Base-by-base conservation (phyloP, 2,113 vertebrate species). In the Elaphurus davidianus region DNA sequence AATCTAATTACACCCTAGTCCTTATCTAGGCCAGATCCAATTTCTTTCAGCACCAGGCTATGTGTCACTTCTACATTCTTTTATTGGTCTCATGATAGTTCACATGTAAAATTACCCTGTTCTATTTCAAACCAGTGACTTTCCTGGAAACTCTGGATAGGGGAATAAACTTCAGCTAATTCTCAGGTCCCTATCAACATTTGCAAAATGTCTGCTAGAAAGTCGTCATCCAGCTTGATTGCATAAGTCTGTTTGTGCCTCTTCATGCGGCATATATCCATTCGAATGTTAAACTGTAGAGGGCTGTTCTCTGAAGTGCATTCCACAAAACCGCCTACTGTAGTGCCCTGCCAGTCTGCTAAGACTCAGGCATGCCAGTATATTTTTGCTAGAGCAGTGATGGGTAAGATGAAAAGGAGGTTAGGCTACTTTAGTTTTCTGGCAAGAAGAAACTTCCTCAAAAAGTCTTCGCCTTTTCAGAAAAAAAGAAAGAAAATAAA, bases 71-170 rank as follows among this genome's bases (percentile, higher is more conserved):
- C 30, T 54, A 79, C 28, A 76, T 78, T 74, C 25, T 71, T 54
- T 86, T 79, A 71, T 43, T 87, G 40, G 43, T 81, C 52, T 86
- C 50, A 47, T 13, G 14, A 95, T 30, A 28, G 30, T 59, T 91
- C n/a, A 36, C 76, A 79, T 74, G 55, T 30, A 90, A 87, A 94
- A 91, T 74, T 64, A 86, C 47, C 17, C 27, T 60, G 30, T 16
- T 90, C 12, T 81, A 82, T 43, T 97, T 45, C 92, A 91, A 90
- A 84, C 74, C 62, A 59, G 45, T 62, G 82, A 81, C 52, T 97
- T 87, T 40, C 52, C 62, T 67, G 40, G 21, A 87, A 79, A 74
- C 55, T 83, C 17, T 92, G 43, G 50, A 59, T 36, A 74, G 36
- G 3, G 19, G 21, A 97, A 74, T 78, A 67, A 59, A 93, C 47